Percentiles rank a stretch among this genome's conserved stretches.
Conservation (phyloP, 2,797 vertebrate species). For the Myioborus melanocephalus region DNA sequence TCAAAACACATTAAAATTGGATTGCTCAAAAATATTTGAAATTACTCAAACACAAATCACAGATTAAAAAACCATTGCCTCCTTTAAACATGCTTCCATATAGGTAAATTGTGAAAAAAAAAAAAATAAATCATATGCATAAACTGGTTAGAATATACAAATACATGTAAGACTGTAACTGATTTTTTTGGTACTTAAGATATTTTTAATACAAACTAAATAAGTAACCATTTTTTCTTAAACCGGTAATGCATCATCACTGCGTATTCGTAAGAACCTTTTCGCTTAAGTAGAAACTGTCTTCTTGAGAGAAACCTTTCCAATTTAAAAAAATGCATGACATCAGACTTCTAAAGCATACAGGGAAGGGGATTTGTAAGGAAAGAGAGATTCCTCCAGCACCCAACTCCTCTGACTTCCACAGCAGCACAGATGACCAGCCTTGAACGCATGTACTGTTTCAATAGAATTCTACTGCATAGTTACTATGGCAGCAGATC, state of each 20-base stretch:
- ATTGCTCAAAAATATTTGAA: not conserved
- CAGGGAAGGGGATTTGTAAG: not conserved
- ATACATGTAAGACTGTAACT: not conserved
- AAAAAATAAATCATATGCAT: not conserved
- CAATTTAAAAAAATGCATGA: not conserved
- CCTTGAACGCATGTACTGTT: not conserved
- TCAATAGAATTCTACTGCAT: not conserved
- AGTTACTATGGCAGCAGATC: slow-evolving; percentile 15
- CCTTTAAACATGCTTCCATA: not conserved
- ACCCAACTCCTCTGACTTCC: not conserved
- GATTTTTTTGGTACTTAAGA: not conserved
- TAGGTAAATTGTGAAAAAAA: not conserved
- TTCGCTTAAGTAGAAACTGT: not conserved
- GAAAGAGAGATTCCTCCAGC: not conserved
- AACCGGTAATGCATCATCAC: not conserved
- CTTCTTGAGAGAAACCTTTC: not conserved
- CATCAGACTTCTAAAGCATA: not conserved
- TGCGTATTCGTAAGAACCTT: not conserved
- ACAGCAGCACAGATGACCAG: not conserved
- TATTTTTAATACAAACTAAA: not conserved
- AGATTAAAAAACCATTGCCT: not conserved
- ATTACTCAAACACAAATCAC: not conserved
- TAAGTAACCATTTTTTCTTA: not conserved
- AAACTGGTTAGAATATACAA: not conserved
- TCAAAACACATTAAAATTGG: not conserved